Conservation (phyloP, 2,113 vertebrate species). For the Leiothrix lutea region DNA sequence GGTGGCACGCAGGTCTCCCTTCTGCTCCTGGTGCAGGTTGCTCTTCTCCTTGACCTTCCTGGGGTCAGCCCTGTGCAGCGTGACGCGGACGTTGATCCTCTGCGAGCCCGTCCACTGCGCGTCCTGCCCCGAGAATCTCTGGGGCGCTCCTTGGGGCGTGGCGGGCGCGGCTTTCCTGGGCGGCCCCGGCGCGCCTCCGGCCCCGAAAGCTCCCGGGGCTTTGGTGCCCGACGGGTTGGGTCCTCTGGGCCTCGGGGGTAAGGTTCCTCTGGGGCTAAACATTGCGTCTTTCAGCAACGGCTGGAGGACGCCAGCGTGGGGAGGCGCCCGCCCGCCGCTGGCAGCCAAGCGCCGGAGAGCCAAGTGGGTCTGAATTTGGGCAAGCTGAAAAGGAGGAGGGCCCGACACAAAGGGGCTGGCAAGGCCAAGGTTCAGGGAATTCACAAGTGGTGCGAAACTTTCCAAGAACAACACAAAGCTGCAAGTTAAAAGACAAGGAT, state of each 20-base stretch:
- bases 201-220: slow-evolving; percentile 74
- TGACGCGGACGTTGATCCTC: slow-evolving; percentile 73
- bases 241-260: slow-evolving; percentile 76
- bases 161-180: slow-evolving; percentile 67
- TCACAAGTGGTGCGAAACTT: slow-evolving; percentile 84
- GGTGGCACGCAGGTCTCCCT: slow-evolving; percentile 41
- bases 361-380: slow-evolving; percentile 87
- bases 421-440: slow-evolving; percentile 84
- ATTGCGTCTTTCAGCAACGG: slow-evolving; percentile 84
- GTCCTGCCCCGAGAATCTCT: slow-evolving; percentile 64
- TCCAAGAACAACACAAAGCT: slow-evolving; percentile 93
- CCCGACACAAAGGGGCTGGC: slow-evolving; percentile 80
- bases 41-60: slow-evolving; percentile 70
- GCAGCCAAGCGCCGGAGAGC: slow-evolving; percentile 81
- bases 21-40: slow-evolving; percentile 70
- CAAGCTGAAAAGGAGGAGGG: slow-evolving; percentile 87
- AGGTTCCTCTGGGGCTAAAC: slow-evolving; percentile 86
- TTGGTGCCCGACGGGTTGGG: slow-evolving; percentile 70
- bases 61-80: slow-evolving; percentile 71
- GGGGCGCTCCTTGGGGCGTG: slow-evolving; percentile 67
- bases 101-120: slow-evolving; percentile 71
- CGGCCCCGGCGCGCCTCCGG: slow-evolving; percentile 56
- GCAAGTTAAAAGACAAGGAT: slow-evolving; percentile 92
- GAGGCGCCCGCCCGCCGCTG: slow-evolving; percentile 65
- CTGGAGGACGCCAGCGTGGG: slow-evolving; percentile 78